phyloP scores from a whole-genome alignment of 2,888 invertebrate genomes.

The Phyllotreta cruciferae region DNA sequence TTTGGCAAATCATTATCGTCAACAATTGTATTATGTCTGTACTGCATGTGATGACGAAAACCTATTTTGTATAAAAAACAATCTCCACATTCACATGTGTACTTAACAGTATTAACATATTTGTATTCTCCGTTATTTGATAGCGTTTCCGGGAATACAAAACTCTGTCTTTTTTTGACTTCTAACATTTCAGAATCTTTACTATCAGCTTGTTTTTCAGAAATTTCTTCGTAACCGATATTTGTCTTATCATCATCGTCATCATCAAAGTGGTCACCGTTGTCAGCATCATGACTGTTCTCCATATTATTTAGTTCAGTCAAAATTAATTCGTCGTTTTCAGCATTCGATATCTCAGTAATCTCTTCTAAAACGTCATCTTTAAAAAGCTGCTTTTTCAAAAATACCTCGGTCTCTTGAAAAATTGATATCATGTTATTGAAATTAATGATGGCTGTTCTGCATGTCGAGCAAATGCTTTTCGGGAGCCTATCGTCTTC shows the following conservation, averaged over 20 bases:
- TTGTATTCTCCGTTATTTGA: slow-evolving; percentile 29
- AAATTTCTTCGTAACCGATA: slow-evolving; percentile 3
- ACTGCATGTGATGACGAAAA: slow-evolving; percentile 33
- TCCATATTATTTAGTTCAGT: slow-evolving; percentile 1
- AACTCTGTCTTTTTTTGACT: slow-evolving; percentile 9
- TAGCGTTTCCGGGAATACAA: slow-evolving; percentile 3
- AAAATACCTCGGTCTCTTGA: slow-evolving; percentile 30
- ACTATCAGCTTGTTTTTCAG: not conserved
- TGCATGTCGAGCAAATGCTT: slow-evolving; percentile 30
- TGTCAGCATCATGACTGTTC: slow-evolving; percentile 2
- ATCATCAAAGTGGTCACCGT: not conserved
- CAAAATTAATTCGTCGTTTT: slow-evolving; percentile 13
- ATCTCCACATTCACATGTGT: slow-evolving; percentile 35
- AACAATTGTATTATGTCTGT: slow-evolving; percentile 26
- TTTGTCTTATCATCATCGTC: not conserved
- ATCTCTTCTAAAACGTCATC: slow-evolving; percentile 14
- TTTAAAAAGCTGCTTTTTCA: slow-evolving; percentile 24
- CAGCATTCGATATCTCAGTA: not conserved
- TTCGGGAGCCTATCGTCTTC: slow-evolving; percentile 31
- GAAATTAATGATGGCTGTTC: slow-evolving; percentile 30
- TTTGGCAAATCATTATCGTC: slow-evolving; percentile 25
- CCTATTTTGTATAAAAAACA: slow-evolving; percentile 32
- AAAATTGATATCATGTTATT: slow-evolving; percentile 34
- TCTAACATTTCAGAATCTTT: slow-evolving; percentile 6
- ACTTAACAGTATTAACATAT: slow-evolving; percentile 26